Conservation (phyloP, 2,888 invertebrate genomes). For the Nemotelus nigrinus region DNA sequence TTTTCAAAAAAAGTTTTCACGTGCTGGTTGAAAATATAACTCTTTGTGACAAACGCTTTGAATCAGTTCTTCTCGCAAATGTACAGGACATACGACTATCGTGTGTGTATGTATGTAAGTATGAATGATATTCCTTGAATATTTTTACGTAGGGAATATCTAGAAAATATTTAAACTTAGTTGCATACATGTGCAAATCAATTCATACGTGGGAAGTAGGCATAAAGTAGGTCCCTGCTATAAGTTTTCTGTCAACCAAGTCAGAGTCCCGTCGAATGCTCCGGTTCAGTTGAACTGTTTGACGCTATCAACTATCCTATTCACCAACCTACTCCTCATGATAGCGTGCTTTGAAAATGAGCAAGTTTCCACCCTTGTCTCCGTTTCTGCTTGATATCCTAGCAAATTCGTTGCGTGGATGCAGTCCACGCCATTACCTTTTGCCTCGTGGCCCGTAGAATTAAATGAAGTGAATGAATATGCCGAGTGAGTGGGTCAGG, state of each 20-base stretch:
- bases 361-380: not conserved
- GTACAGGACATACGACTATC: too few relatives aligned
- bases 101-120: too few relatives aligned
- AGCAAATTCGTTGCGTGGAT: not conserved
- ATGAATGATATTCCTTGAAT: too few relatives aligned
- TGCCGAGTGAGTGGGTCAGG: conserved; percentile 32
- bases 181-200: too few relatives aligned
- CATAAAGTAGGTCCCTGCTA: too few relatives aligned
- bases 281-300: too few relatives aligned
- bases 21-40: not conserved
- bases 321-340: too few relatives aligned
- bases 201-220: too few relatives aligned
- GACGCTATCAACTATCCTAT: too few relatives aligned
- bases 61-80: too few relatives aligned
- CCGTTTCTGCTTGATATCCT: not conserved
- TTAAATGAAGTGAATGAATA: conserved; percentile 35
- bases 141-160: too few relatives aligned
- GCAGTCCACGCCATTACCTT: conserved; percentile 18
- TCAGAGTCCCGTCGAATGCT: not conserved
- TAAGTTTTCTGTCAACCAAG: not conserved
- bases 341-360: conserved; percentile 1
- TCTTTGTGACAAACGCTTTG: not conserved
- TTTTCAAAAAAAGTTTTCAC: not conserved
- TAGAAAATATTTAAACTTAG: too few relatives aligned
- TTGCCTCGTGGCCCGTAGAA: conserved; percentile 1